phyloP scores from a whole-genome alignment of 2,113 vertebrate genomes.

The Engraulis encrasicolus region DNA sequence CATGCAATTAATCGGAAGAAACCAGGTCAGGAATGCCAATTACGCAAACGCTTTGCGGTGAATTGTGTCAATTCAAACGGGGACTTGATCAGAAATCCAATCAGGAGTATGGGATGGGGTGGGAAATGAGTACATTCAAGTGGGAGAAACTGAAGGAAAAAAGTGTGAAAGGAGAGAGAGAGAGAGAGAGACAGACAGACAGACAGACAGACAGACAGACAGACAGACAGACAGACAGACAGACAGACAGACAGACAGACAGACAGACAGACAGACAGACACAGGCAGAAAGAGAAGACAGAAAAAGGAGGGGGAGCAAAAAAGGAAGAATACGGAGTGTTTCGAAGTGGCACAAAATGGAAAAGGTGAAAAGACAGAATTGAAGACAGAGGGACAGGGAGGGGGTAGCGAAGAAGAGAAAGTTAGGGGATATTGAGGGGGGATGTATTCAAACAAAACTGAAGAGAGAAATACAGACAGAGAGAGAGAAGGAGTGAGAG shows the following conservation, averaged over 20 bases:
- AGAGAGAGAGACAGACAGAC: neutral
- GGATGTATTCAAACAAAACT: too few relatives aligned
- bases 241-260: neutral
- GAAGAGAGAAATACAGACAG: neutral
- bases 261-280: neutral
- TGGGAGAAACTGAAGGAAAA: neutral
- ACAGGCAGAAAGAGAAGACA: too few relatives aligned
- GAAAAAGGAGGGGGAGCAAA: neutral
- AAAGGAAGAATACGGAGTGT: neutral
- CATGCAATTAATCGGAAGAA: conserved; percentile 18
- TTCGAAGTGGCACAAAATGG: too few relatives aligned
- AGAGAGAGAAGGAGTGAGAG: neutral
- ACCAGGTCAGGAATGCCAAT: conserved; percentile 18
- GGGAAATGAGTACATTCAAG: conserved; percentile 1
- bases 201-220: too few relatives aligned
- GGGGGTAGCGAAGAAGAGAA: too few relatives aligned
- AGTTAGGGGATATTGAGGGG: too few relatives aligned
- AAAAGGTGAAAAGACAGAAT: too few relatives aligned
- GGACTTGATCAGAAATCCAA: neutral
- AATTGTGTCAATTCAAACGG: neutral
- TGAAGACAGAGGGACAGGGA: too few relatives aligned
- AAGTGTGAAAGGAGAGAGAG: neutral
- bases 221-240: neutral
- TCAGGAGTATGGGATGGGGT: neutral
- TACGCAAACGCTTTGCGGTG: neutral